Percentiles rank a stretch among this genome's conserved stretches.
phyloP scores from a whole-genome alignment of 2,113 vertebrate species.

The Psilopogon haemacephalus region DNA sequence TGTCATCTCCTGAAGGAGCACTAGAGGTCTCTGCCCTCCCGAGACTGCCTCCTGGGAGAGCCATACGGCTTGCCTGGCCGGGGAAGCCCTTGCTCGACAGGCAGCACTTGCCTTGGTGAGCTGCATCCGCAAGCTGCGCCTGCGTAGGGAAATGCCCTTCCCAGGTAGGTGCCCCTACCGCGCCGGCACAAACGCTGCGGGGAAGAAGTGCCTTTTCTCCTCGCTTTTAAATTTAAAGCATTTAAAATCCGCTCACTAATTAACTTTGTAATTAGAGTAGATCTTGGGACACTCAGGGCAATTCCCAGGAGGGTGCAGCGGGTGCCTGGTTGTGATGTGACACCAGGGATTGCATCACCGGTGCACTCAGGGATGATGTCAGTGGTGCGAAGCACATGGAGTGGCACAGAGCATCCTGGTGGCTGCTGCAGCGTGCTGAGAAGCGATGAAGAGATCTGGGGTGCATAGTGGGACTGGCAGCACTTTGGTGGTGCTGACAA shows the following conservation, averaged over 20 bases:
- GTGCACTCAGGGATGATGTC: accelerated
- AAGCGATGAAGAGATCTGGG: not conserved
- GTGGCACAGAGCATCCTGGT: accelerated
- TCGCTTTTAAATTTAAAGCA: not conserved
- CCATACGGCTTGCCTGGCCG: accelerated
- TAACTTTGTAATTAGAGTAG: not conserved
- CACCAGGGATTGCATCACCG: not conserved
- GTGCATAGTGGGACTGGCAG: accelerated
- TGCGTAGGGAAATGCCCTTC: not conserved
- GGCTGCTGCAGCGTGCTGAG: accelerated
- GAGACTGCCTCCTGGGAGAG: not conserved
- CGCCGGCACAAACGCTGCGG: not conserved
- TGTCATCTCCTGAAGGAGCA: not conserved
- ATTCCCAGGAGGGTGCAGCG: accelerated
- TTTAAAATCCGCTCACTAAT: not conserved
- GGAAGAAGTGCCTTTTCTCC: not conserved
- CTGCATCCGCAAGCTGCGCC: not conserved
- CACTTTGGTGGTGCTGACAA: accelerated
- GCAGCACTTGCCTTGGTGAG: not conserved
- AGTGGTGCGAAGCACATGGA: accelerated
- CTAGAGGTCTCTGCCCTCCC: not conserved
- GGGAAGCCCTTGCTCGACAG: not conserved
- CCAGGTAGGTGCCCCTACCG: accelerated
- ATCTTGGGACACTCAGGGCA: accelerated
- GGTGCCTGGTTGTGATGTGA: accelerated